Evolutionary conservation across 2,888 invertebrate species (phyloP), one percentile per base, ranked within the genome.

Genomic region (Athalia rosae): DNA sequence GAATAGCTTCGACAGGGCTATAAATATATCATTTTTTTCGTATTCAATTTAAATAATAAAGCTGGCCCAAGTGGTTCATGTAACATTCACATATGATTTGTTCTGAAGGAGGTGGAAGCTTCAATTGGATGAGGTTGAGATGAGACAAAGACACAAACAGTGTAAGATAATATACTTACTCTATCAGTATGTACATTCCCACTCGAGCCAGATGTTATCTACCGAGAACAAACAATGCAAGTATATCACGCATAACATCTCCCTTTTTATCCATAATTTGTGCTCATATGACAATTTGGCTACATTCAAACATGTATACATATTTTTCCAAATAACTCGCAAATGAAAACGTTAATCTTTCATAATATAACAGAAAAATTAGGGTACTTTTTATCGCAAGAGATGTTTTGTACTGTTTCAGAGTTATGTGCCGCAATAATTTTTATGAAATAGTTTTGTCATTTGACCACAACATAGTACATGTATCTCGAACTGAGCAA

Each of bases 181-280:
- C 87, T 87, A 87, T 87, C 86, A 86, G 87, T 86, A 86, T 87
- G 87, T 86, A 87, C 83, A 87, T 87, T 87, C 87, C 87, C 87
- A 87, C 87, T 87, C 87, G 87, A 86, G 86, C 87, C 87, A 87
- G 87, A 86, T 86, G 87, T 87, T 85, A 87, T 87, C 87, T 87
- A 87, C 85, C 87, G 86, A 87, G 85, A 87, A 86, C 85, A 86
- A 85, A 88, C 84, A 87, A 87, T 84, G 82, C 83, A 85, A 83
- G 82, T 83, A 84, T 84, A 83, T 84, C 84, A 84, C 82, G 82
- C 80, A 84, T 83, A 83, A 84, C 81, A 84, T 83, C 82, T 80
- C 83, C 84, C 82, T 81, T 80, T 81, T 80, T 41, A 74, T 74
- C 62, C 15, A 74, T 48, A 74, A 74, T 74, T 74, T 74, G 74